phyloP scores from a whole-genome alignment of 2,888 invertebrate genomes.

The Seira musarum region DNA sequence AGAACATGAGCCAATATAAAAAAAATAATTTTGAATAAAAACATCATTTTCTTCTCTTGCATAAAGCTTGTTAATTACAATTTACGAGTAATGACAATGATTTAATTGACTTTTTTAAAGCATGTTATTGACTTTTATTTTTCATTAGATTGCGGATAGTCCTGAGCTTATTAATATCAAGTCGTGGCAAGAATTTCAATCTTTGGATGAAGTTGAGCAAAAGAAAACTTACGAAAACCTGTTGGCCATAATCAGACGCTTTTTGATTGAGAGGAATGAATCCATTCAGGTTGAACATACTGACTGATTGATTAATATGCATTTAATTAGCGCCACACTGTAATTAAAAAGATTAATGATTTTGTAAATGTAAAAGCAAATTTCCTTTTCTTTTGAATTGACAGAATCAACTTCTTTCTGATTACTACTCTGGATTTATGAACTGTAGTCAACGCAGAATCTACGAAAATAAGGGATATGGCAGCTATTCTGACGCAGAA shows the following conservation, averaged over 20 bases:
- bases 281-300: slow-evolving; percentile 59
- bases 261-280: slow-evolving; percentile 67
- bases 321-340: not conserved
- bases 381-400: slow-evolving; percentile 7
- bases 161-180: slow-evolving; percentile 68
- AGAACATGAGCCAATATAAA: not conserved
- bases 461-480: slow-evolving; percentile 61
- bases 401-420: slow-evolving; percentile 64
- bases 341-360: not conserved
- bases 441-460: slow-evolving; percentile 66
- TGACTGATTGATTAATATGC: not conserved
- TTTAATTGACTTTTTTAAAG: slow-evolving; percentile 31
- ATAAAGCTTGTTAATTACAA: not conserved
- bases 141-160: slow-evolving; percentile 63
- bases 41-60: not conserved
- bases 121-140: slow-evolving; percentile 6
- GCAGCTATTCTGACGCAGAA: slow-evolving; percentile 57
- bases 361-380: not conserved
- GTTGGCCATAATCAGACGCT: slow-evolving; percentile 60
- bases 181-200: slow-evolving; percentile 65
- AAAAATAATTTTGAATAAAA: not conserved
- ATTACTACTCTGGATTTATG: slow-evolving; percentile 68
- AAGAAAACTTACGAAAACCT: slow-evolving; percentile 67
- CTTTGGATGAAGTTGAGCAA: slow-evolving; percentile 60
- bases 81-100: slow-evolving; percentile 16